Evolutionary conservation across 2,113 vertebrate genomes (phyloP), one percentile per base, ranked within the genome.

Genomic region (Bostrychus sinensis): DNA sequence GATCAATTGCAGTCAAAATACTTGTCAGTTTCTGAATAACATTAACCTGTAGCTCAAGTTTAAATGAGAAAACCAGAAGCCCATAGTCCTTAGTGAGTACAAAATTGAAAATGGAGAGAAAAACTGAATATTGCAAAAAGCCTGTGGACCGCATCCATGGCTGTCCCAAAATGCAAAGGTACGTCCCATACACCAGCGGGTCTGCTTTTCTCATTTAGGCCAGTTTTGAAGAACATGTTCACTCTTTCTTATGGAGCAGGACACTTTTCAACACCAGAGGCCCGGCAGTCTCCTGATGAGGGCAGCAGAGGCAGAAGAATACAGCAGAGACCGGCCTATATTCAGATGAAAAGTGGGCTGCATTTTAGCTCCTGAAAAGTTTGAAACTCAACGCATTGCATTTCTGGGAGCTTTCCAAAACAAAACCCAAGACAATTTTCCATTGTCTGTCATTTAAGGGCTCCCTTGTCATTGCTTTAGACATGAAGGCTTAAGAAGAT

Each of bases 121-220:
- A 75, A 81, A 76, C 72, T 45, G 39, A 85, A 74, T 78, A 62
- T 77, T 57, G 36, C 57, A 65, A 22, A 48, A 59, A 42, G 68
- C 57, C 69, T 48, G 56, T 66, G 64, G 67, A 70, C 58, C 88
- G 61, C 72, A 84, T 85, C 67, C 78, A 61, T 1, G 36, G 61
- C 57, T 43, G 59, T 81, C 70, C 56, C 41, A 34, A 36, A 60
- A 39, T 11, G 61, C 41, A 72, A 66, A 75, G 73, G 61, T 64
- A 30, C 51, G 59, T 77, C 77, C 83, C 63, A 76, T 45, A 67
- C 43, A 77, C 34, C 22, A 45, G 63, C 11, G 36, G 68, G 58
- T 77, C 82, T 88, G 86, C 36, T 83, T 86, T 89, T 66, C 81
- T 89, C 87, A 88, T 89, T 72, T 78, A 13, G 62, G 12, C 43